These are phyloP conservation scores for Sclerurus mexicanus DNA, from an alignment of 2,113 vertebrate species.

Conservation along the genomic window DNA sequence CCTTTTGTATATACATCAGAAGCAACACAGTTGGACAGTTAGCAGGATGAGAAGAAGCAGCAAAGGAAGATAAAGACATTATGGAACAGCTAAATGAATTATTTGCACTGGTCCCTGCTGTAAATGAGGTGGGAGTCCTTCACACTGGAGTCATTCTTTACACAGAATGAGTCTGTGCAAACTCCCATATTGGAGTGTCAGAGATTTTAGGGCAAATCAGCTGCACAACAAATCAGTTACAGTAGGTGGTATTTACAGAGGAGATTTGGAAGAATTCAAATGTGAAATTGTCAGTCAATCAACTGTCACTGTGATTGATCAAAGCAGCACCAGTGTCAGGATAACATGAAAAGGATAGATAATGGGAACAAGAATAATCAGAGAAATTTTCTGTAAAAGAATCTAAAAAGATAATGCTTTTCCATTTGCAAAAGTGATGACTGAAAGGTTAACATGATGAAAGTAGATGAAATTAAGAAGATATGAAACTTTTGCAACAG, in stretches of 20 bases:
- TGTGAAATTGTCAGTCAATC: background rate
- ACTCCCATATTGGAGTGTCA: background rate
- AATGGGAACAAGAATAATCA: background rate
- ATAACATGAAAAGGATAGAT: background rate
- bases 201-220: background rate
- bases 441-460: background rate
- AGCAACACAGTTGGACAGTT: background rate
- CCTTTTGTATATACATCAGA: constrained; percentile 3
- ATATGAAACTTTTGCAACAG: background rate
- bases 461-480: background rate
- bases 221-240: background rate
- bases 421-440: background rate
- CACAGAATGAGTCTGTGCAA: background rate
- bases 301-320: background rate
- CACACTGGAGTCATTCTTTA: constrained; percentile 17
- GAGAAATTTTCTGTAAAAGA: background rate
- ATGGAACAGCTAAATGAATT: constrained; percentile 21
- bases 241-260: background rate
- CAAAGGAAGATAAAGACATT: constrained; percentile 29
- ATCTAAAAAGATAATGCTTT: background rate
- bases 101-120: background rate
- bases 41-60: constrained; percentile 26
- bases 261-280: background rate
- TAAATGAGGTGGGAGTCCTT: constrained; percentile 17
- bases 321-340: background rate